Evolutionary conservation across 2,888 invertebrate species (phyloP).

Genomic region (Periphyllus acericola): DNA sequence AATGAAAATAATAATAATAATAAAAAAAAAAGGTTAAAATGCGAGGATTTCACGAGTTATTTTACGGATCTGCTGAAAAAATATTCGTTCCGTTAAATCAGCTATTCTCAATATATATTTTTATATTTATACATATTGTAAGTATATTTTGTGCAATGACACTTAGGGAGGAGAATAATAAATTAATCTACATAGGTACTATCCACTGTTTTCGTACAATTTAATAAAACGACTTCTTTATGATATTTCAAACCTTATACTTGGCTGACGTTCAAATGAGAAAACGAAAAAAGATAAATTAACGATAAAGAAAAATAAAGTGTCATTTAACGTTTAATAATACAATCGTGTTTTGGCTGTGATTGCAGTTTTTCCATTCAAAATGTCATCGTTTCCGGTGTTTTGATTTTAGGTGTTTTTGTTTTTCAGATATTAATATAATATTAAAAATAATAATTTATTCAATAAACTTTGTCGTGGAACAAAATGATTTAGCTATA

Average conservation of each 20-base stretch:
- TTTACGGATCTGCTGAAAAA: not conserved
- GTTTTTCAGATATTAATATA: not conserved
- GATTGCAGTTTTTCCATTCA: not conserved
- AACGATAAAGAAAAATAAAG: not conserved
- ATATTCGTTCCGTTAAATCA: not conserved
- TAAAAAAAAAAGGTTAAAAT: constrained; percentile 19
- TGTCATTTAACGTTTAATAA: not conserved
- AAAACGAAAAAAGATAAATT: not conserved
- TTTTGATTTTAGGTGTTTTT: not conserved
- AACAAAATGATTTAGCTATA: too few relatives aligned
- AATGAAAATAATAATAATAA: constrained; percentile 10
- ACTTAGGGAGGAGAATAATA: not conserved
- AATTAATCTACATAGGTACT: not conserved
- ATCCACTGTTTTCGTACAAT: not conserved
- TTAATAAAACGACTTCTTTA: not conserved
- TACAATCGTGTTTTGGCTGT: not conserved
- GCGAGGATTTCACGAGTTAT: not conserved
- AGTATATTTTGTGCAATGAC: not conserved
- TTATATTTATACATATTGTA: not conserved
- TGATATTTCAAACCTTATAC: not conserved
- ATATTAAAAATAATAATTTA: not conserved
- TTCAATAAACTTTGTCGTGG: not conserved
- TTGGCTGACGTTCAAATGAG: not conserved
- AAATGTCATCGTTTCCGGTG: not conserved
- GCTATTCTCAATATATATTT: not conserved